These are phyloP conservation scores for Vulpes lagopus DNA, from an alignment of 2,113 vertebrate genomes.

Conservation along the genomic window DNA sequence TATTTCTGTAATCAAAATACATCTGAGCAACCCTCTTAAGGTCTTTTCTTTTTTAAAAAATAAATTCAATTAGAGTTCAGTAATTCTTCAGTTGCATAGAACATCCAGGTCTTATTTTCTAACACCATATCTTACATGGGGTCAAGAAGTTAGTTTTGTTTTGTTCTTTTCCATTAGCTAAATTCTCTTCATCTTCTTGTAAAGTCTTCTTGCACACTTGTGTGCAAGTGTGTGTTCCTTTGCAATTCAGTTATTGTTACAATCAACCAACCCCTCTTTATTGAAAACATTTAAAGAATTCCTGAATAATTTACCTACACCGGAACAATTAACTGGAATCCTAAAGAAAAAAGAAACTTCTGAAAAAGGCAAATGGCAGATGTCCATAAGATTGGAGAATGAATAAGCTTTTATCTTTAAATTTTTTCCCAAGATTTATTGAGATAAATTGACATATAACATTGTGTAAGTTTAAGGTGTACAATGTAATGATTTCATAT, in stretches of 20 bases:
- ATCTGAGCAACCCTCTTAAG: neutral
- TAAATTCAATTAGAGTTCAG: neutral
- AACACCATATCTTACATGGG: neutral
- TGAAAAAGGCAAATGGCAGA: neutral
- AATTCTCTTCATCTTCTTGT: slow-evolving; percentile 11
- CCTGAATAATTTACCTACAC: neutral
- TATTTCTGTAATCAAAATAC: neutral
- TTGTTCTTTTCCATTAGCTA: neutral
- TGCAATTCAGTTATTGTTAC: neutral
- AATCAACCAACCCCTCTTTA: neutral
- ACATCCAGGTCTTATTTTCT: neutral
- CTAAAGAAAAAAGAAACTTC: neutral
- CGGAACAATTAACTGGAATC: neutral
- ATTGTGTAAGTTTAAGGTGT: neutral
- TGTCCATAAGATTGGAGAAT: neutral
- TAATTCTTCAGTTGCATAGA: neutral
- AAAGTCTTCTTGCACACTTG: neutral
- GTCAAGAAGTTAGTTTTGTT: neutral
- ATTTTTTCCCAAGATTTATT: neutral
- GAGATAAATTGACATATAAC: neutral
- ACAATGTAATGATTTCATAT: neutral
- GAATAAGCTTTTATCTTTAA: neutral
- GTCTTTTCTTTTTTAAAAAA: neutral
- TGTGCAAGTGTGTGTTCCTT: neutral
- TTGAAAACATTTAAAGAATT: neutral